Conservation (phyloP, 1,140 invertebrate genomes). For the Oncopodura yosiiana region DNA sequence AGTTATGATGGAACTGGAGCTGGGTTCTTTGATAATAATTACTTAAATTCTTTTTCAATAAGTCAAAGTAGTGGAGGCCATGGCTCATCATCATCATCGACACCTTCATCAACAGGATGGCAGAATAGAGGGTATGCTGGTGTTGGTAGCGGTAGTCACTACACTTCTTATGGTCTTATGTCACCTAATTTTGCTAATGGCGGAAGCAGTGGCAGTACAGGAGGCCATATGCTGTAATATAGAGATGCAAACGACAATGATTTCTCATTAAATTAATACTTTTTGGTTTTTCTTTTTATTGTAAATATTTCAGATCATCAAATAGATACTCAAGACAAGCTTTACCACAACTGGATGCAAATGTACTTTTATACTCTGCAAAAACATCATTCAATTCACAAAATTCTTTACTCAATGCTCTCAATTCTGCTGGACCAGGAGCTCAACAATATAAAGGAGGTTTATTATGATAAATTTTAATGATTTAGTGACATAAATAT, state of each 20-base stretch:
- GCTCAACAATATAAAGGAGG: constrained; percentile 2
- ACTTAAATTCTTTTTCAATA: background rate
- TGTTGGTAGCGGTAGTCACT: background rate
- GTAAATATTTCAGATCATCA: background rate
- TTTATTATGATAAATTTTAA: background rate
- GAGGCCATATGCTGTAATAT: background rate
- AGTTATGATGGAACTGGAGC: background rate
- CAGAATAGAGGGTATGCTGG: background rate
- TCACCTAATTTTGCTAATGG: constrained; percentile 10
- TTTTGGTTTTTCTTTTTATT: background rate
- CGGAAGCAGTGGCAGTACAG: background rate
- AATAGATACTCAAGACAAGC: background rate
- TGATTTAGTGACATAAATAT: background rate
- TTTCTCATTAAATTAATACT: background rate
- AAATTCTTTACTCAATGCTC: background rate
- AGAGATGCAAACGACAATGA: background rate
- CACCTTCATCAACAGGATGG: background rate
- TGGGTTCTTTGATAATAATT: constrained; percentile 1
- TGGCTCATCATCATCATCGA: background rate
- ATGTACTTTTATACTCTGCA: constrained; percentile 1
- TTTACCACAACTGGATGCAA: background rate
- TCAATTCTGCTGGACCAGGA: constrained; percentile 1
- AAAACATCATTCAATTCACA: background rate
- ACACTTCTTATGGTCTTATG: background rate
- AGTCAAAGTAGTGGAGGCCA: background rate